Percentiles rank a stretch among this genome's conserved stretches.
Conservation (phyloP, 2,113 vertebrate species). For the Cryptoleucopteryx plumbea region DNA sequence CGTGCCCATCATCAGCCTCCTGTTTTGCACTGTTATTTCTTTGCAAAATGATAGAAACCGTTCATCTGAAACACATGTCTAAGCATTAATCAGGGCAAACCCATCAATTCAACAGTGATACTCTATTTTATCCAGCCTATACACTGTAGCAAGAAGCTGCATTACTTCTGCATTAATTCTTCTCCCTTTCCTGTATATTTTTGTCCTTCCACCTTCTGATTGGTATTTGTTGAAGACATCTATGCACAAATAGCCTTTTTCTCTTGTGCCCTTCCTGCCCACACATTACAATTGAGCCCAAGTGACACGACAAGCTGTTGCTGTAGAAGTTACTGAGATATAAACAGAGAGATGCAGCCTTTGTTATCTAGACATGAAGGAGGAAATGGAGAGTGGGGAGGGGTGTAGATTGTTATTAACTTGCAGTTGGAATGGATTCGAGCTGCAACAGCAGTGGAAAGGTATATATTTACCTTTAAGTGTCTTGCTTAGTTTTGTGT, state of each 20-base stretch:
- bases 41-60: neutral
- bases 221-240: neutral
- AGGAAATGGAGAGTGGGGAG: constrained; percentile 14
- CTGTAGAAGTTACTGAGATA: neutral
- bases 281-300: neutral
- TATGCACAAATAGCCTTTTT: neutral
- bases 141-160: neutral
- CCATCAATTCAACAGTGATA: neutral
- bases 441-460: neutral
- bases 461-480: constrained; percentile 12
- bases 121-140: neutral
- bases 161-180: neutral
- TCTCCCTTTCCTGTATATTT: neutral
- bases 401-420: neutral
- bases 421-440: neutral
- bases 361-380: neutral
- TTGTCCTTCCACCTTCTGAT: neutral
- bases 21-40: neutral
- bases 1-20: neutral
- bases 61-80: neutral
- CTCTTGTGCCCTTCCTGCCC: neutral
- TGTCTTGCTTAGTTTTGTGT: neutral
- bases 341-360: neutral
- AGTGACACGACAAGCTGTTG: neutral
- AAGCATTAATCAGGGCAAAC: neutral